These are phyloP conservation scores for Acanthiza pusilla DNA, from an alignment of 2,797 vertebrate genomes.

Conservation along the genomic window DNA sequence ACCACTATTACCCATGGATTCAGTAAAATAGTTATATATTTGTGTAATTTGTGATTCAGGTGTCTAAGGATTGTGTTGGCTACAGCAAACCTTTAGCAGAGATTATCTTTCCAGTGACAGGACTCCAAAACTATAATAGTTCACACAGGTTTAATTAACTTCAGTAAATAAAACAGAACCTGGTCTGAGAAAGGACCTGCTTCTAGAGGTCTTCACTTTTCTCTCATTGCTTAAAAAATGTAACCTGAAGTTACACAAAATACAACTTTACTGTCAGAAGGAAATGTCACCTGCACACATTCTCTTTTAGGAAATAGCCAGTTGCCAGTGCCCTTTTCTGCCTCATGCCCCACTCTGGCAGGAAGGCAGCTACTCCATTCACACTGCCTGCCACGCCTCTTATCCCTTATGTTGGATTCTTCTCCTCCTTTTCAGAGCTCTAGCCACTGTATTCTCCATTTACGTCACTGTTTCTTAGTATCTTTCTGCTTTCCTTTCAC, in stretches of 20 bases:
- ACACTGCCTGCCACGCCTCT: background rate
- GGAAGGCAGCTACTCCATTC: background rate
- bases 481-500: background rate
- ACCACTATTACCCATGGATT: background rate
- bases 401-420: background rate
- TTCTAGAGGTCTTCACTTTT: background rate
- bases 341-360: background rate
- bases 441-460: background rate
- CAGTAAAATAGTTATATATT: background rate
- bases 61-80: background rate
- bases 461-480: fast-evolving
- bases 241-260: background rate
- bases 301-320: background rate
- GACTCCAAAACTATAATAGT: background rate
- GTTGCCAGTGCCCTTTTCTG: background rate
- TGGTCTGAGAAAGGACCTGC: background rate
- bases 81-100: background rate
- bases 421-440: background rate
- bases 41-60: background rate
- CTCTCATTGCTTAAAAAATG: background rate
- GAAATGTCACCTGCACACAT: background rate
- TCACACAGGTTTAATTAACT: background rate
- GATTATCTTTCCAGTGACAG: background rate
- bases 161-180: background rate
- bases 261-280: background rate